Evolutionary conservation across 37 sponge, comb jelly and placozoan species (phyloP), one percentile per base, ranked within the genome.

Genomic region (Lycopodina hypogea): DNA sequence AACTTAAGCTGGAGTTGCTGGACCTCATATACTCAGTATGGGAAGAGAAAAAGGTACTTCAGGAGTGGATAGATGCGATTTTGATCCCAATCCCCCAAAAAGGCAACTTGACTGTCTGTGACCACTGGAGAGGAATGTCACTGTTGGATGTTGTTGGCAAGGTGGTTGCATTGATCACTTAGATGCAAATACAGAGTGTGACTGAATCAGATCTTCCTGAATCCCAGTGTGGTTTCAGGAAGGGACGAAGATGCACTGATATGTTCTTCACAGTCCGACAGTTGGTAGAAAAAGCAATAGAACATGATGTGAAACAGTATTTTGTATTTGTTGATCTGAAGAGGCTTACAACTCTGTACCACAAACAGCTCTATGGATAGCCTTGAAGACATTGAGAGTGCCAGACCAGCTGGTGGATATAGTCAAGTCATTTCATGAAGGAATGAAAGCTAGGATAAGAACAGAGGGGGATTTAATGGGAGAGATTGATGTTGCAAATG

Each of bases 101-200:
- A 38, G 78, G 78, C 12, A 17, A 53, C 55, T 17, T 53, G 17
- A 53, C 55, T 17, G 17, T 12, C 32, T 78, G 79, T 78, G 79
- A 78, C 24, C 64, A 67, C 52, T 78, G 79, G 79, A 64, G 55
- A 15, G 76, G 76, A 26, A 76, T n/a, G n/a, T n/a, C n/a, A n/a
- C n/a, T n/a, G n/a, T n/a, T n/a, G n/a, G n/a, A n/a, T n/a, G n/a
- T n/a, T 55, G 76, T 76, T 9, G 76, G 76, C 17, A 76, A 76
- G 48, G 55, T 53, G 55, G 55, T 53, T 53, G 76, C 76, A 12
- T 12, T 22, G 32, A 38, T 76, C 3, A 50, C 57, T 15, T 61
- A 76, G 34, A 69, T 59, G 39, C 56, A 63, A 56, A 8, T 76
- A 29, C 79, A 78, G 56, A 12, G 12, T 36, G 2, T 81, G 9